Evolutionary conservation across 2,797 vertebrate species (phyloP), one percentile per base, ranked within the genome.

Genomic region (Anguilla pacifica): DNA sequence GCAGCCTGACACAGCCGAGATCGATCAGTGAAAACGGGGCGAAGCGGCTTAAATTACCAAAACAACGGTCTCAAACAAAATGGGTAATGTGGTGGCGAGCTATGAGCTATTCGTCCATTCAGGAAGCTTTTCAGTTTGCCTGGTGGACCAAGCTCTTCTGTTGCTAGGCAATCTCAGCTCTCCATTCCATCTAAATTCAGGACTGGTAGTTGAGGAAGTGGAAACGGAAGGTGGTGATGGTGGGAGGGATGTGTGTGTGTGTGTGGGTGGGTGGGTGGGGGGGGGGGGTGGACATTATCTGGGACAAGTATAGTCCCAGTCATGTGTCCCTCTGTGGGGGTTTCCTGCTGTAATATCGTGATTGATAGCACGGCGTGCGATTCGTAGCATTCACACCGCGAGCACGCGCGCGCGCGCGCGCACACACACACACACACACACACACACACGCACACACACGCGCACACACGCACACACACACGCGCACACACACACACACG

Each of bases 161-260:
- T 89, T 89, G 64, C 86, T 89, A 87, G 67, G 86, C 86, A 61
- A 86, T 77, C 25, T 89, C 46, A 35, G 46, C 77, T 39, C 39
- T 61, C 85, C 55, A 25, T 74, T 82, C 13, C 53, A 39, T 86
- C 81, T 67, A 67, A 86, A 70, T 61, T 43, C 11, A 85, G 49
- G 46, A 64, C 81, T 28, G 85, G 39, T 49, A 5, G 22, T 35
- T 39, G 67, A 49, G 25, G 67, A 28, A 43, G 57, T 64, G 67
- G 64, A 46, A 72, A 31, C 5, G 72, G 67, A 49, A 72, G 10
- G 28, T 4, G 17, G 49, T 72, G 67, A 15, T 9, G 72, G 28
- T 31, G n/a, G 46, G 0, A 49, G 51, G 49, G 83, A 1, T 35
- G 35, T 35, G 35, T 35, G 35, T 84, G 15, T 7, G 3, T 43